phyloP scores from a whole-genome alignment of 2,113 vertebrate genomes.

The Callopanchax toddi region DNA sequence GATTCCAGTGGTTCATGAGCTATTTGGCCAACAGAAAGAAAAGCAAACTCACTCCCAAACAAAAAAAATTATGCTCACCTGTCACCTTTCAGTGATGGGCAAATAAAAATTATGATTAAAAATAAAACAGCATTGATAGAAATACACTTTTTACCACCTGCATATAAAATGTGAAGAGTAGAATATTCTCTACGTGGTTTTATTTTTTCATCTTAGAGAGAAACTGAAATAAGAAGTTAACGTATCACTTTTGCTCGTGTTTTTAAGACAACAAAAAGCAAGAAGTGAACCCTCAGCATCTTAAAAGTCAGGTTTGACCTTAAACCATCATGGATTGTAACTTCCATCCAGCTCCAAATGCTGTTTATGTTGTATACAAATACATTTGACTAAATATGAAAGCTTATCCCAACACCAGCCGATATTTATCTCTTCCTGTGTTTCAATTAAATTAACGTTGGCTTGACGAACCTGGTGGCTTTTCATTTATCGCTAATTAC shows the following conservation, averaged over 20 bases:
- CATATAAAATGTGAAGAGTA: background rate
- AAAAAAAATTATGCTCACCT: too few relatives aligned
- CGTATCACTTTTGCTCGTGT: too few relatives aligned
- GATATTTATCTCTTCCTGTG: constrained; percentile 86
- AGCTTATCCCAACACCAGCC: constrained; percentile 70
- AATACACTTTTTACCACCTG: background rate
- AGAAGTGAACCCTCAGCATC: background rate
- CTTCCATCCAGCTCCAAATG: constrained; percentile 38
- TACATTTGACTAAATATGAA: constrained; percentile 63
- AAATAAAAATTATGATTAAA: too few relatives aligned
- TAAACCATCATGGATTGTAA: background rate
- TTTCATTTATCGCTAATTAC: constrained; percentile 98
- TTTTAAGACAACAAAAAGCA: too few relatives aligned
- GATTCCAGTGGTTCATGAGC: too few relatives aligned
- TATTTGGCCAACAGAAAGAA: too few relatives aligned
- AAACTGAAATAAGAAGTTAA: too few relatives aligned
- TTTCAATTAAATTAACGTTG: constrained; percentile 94
- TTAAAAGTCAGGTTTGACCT: background rate
- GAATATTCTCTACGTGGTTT: background rate
- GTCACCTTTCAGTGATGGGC: too few relatives aligned
- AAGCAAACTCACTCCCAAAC: too few relatives aligned
- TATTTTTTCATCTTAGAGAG: background rate
- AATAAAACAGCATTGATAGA: too few relatives aligned
- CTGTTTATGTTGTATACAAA: constrained; percentile 48
- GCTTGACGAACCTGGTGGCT: constrained; percentile 86